Conservation (phyloP, 2,113 vertebrate species). For the Albula goreensis region DNA sequence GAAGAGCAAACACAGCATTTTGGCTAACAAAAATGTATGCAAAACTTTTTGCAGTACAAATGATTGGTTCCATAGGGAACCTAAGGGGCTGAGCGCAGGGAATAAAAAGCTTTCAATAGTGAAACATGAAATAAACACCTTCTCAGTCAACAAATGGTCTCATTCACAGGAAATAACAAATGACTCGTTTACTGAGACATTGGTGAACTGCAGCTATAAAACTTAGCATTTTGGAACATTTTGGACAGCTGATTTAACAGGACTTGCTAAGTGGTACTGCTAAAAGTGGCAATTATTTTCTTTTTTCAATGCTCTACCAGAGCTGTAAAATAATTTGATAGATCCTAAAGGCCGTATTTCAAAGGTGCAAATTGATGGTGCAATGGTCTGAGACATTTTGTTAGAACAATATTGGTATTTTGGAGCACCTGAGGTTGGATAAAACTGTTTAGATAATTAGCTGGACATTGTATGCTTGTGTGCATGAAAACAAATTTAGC, state of each 20-base stretch:
- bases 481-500: background rate
- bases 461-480: background rate
- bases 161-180: conserved; percentile 40
- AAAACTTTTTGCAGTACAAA: conserved; percentile 31
- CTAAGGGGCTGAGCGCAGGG: background rate
- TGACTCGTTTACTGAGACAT: conserved; percentile 32
- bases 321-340: background rate
- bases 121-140: conserved; percentile 42
- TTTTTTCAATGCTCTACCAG: background rate
- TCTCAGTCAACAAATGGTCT: conserved; percentile 42
- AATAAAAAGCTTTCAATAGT: conserved; percentile 21
- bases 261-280: conserved; percentile 6
- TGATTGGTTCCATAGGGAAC: conserved; percentile 29
- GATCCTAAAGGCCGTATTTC: background rate
- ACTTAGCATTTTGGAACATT: background rate
- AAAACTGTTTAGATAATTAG: no score
- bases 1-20: conserved; percentile 21
- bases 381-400: background rate
- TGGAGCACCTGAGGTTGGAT: no score
- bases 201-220: conserved; percentile 33
- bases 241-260: conserved; percentile 15
- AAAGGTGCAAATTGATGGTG: background rate
- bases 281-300: conserved; percentile 15
- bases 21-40: conserved; percentile 42
- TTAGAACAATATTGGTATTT: no score